Evolutionary conservation across 2,888 invertebrate genomes (phyloP), one percentile per base, ranked within the genome.

Genomic region (Apodemia duryi): DNA sequence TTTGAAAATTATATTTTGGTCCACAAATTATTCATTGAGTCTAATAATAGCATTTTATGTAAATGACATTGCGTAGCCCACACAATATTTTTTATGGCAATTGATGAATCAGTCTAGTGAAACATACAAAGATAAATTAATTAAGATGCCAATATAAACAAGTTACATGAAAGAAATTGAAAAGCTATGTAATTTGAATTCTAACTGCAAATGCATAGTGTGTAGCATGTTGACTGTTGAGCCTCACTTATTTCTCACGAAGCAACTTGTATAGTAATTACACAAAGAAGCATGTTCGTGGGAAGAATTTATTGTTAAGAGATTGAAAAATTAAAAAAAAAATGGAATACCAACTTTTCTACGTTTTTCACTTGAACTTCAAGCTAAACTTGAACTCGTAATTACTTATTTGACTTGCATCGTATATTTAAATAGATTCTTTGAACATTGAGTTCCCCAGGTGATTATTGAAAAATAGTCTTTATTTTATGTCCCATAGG

Each of bases 261-360:
- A n/a, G 13, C 5, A 57, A 32, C 57, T 13, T 57, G 57, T 11
- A 57, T 6, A 57, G 57, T 57, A 35, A 35, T 57, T 13, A 57
- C 13, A 32, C n/a, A 61, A 29, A 54, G 54, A 38, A 38, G 32
- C 60, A 64, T 28, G 29, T 29, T 66, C 71, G 72, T 74, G 73
- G 66, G 73, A 70, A 73, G 21, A 62, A 65, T 65, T 70, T 74
- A 79, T 78, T 79, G 75, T 78, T 73, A 70, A 63, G 35, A 66
- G 63, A 57, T 66, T 61, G 63, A 73, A 70, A 72, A 72, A 77
- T 75, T 74, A 71, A 67, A 69, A 68, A 64, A 38, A 38, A 38
- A 7, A 38, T 38, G 38, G 38, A 43, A 43, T 11, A 43, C 4
- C 43, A 54, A 54, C 54, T 54, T 54, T 54, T 54, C 29, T 10